These are phyloP conservation scores for Catostylus mosaicus DNA, from an alignment of 30 jellyfish, hydroid and myxozoan genomes.

Conservation along the genomic window DNA sequence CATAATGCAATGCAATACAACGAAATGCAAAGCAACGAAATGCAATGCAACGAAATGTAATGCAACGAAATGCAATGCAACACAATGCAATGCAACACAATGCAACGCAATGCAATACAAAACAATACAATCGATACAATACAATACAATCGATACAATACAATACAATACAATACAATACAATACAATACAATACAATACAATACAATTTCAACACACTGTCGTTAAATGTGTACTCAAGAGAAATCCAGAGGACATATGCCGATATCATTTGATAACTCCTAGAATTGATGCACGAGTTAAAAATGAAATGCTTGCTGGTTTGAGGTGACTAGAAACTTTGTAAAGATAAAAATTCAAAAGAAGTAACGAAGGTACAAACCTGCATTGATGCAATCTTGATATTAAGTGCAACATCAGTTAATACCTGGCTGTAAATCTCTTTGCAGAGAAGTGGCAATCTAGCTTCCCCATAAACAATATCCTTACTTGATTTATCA, in stretches of 20 bases:
- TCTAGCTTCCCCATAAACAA: slow-evolving; percentile 85
- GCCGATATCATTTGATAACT: no score
- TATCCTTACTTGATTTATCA: slow-evolving; percentile 74
- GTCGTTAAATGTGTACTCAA: no score
- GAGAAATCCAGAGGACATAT: no score
- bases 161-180: not conserved
- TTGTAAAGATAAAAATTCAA: no score
- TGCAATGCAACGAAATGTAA: not conserved
- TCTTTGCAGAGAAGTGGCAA: slow-evolving; percentile 80
- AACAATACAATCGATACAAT: not conserved
- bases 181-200: not conserved
- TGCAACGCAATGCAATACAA: not conserved
- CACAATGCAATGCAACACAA: not conserved
- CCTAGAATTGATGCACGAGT: no score
- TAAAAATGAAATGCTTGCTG: no score
- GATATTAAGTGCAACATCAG: slow-evolving; percentile 81
- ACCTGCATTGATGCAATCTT: slow-evolving; percentile 80
- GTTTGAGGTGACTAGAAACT: no score
- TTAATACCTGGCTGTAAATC: slow-evolving; percentile 83
- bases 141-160: not conserved
- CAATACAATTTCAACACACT: no score
- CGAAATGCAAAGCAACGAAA: not conserved
- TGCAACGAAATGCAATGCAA: not conserved
- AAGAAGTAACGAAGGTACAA: not conserved
- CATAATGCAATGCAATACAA: not conserved